Evolutionary conservation across 2,888 invertebrate genomes (phyloP).

Genomic region (Drosophila acutilabella): DNA sequence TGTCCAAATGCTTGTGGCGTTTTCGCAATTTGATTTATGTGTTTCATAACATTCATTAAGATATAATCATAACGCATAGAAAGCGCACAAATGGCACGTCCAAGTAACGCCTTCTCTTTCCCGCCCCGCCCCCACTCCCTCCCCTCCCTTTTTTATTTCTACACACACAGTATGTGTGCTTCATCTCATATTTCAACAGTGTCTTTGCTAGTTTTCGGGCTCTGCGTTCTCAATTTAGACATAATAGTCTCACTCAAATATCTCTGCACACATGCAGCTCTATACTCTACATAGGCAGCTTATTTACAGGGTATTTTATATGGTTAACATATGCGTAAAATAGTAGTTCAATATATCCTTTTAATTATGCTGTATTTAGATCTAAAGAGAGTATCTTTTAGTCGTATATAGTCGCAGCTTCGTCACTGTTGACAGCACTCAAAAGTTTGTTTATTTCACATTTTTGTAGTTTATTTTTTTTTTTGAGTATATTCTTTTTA

Average conservation of each 20-base stretch:
- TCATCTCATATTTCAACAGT: conserved; percentile 45
- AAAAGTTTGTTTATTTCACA: conserved; percentile 18
- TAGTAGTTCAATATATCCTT: no score
- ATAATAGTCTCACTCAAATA: conserved; percentile 34
- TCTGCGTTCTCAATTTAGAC: conserved; percentile 35
- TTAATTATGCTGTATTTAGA: no score
- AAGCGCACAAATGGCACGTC: conserved; percentile 62
- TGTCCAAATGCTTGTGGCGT: conserved; percentile 71
- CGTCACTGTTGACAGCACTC: conserved; percentile 16
- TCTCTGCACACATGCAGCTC: conserved; percentile 8
- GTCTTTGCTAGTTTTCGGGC: conserved; percentile 46
- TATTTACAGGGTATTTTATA: no score
- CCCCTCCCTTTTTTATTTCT: background rate
- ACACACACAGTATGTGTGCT: conserved; percentile 2
- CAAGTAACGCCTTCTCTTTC: conserved; percentile 16
- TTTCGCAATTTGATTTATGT: conserved; percentile 81
- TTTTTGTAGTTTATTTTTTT: conserved; percentile 12
- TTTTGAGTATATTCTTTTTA: conserved; percentile 28
- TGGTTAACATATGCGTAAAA: no score
- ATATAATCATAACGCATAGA: conserved; percentile 77
- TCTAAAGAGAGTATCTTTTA: background rate
- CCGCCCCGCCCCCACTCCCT: background rate
- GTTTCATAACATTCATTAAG: conserved; percentile 81
- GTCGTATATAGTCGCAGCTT: background rate
- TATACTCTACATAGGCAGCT: background rate